A percentile compares a stretch with the other conserved stretches of the same genome.
Evolutionary conservation across 2,888 invertebrate species (phyloP).

Genomic region (Papilio protenor): DNA sequence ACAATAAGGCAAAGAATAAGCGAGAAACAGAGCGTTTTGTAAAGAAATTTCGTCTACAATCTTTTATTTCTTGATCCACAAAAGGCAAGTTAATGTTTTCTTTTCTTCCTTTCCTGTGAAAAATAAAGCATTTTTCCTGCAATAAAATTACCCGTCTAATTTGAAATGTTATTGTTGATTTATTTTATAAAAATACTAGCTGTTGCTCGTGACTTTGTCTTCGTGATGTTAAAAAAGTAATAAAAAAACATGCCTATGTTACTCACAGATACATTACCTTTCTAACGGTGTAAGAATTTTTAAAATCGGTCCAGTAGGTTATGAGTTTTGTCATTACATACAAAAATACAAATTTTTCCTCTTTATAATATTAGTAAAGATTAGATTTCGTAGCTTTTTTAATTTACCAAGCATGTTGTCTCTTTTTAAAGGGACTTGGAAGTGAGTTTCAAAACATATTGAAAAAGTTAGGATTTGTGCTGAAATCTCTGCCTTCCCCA

Average conservation of each 20-base stretch:
- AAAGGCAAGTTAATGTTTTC: slow-evolving; percentile 2
- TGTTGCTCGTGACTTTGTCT: not conserved
- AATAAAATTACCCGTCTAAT: not conserved
- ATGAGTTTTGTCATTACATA: too few relatives aligned
- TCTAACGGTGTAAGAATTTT: too few relatives aligned
- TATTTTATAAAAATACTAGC: not conserved
- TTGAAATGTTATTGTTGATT: not conserved
- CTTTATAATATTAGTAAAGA: too few relatives aligned
- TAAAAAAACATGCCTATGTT: too few relatives aligned
- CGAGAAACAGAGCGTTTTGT: slow-evolving; percentile 4
- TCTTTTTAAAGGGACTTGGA: too few relatives aligned
- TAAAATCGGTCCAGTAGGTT: too few relatives aligned
- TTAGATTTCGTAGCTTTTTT: too few relatives aligned
- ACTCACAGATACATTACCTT: too few relatives aligned
- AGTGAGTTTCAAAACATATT: too few relatives aligned
- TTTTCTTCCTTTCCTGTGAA: not conserved
- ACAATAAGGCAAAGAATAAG: not conserved
- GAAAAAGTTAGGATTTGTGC: too few relatives aligned
- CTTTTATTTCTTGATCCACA: slow-evolving; percentile 11
- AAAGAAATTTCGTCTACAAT: slow-evolving; percentile 4
- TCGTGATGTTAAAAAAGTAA: not conserved
- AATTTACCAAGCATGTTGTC: not conserved
- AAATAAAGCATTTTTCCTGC: not conserved
- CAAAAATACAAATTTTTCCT: too few relatives aligned
- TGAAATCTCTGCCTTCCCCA: too few relatives aligned